These are phyloP conservation scores for Chelidonichthys spinosus DNA, from an alignment of 2,797 vertebrate genomes.

Conservation along the genomic window DNA sequence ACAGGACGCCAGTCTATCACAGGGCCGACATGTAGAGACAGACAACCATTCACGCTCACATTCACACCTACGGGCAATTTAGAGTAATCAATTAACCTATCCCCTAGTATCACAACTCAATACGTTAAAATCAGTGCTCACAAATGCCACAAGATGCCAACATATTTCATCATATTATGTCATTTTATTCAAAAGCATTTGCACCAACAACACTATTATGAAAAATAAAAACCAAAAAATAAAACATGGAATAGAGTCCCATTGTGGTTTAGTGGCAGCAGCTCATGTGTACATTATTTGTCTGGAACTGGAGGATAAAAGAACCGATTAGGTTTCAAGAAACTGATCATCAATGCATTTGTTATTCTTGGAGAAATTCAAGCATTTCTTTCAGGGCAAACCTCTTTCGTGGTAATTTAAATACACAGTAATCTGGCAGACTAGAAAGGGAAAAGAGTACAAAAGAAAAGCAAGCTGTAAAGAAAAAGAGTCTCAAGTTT, in stretches of 20 bases:
- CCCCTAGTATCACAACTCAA: not conserved
- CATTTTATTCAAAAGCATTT: conserved; percentile 78
- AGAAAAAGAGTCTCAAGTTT: conserved; percentile 24
- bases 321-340: not conserved
- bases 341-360: conserved; percentile 1
- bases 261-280: conserved; percentile 30
- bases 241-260: conserved; percentile 27
- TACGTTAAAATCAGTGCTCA: not conserved
- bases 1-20: no score
- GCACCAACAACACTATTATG: conserved; percentile 63
- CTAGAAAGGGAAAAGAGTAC: not conserved
- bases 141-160: not conserved
- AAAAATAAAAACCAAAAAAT: conserved; percentile 41
- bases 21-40: no score
- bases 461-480: conserved; percentile 20
- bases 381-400: conserved; percentile 7
- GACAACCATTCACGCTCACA: no score
- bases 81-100: no score
- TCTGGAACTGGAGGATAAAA: not conserved
- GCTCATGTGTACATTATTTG: not conserved
- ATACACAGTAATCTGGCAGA: conserved; percentile 12
- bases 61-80: no score
- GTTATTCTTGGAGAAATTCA: not conserved
- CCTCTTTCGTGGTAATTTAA: conserved; percentile 35
- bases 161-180: conserved; percentile 39